phyloP scores from a whole-genome alignment of 1,140 invertebrate genomes.

The Drosophila parvula region DNA sequence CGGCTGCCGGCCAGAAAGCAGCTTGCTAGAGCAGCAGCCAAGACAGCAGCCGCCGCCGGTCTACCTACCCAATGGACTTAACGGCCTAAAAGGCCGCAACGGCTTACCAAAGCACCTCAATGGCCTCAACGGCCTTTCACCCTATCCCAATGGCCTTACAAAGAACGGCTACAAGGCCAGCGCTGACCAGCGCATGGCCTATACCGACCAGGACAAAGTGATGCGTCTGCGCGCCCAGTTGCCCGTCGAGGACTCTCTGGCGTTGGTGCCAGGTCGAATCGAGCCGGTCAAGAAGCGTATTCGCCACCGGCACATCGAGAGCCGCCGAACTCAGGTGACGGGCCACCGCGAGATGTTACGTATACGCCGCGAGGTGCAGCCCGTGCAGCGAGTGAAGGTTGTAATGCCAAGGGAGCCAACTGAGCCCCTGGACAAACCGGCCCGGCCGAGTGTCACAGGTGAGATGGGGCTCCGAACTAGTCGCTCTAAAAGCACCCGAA shows the following conservation, averaged over 20 bases:
- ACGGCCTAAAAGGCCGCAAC: neutral
- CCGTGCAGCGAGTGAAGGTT: neutral
- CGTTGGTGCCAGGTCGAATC: too few relatives aligned
- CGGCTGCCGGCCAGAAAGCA: neutral
- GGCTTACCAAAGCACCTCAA: neutral
- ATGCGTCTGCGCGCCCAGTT: slow-evolving; percentile 1
- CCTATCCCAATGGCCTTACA: neutral
- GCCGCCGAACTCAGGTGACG: neutral
- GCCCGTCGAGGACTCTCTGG: too few relatives aligned
- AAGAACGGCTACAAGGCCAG: slow-evolving; percentile 8
- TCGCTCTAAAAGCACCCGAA: neutral
- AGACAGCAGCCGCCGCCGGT: neutral
- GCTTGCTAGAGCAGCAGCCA: neutral
- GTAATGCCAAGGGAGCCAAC: neutral
- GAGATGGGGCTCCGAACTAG: slow-evolving; percentile 5
- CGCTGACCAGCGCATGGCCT: slow-evolving; percentile 6
- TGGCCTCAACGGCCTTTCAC: neutral
- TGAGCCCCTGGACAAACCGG: neutral
- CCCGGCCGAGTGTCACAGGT: slow-evolving; percentile 14
- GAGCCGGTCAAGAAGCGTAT: neutral
- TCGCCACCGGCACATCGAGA: neutral
- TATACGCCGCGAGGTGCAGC: neutral
- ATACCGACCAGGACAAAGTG: slow-evolving; percentile 16
- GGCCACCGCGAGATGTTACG: neutral
- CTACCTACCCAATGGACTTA: neutral